Conservation (phyloP, 2,888 invertebrate species). For the Celastrina argiolus region DNA sequence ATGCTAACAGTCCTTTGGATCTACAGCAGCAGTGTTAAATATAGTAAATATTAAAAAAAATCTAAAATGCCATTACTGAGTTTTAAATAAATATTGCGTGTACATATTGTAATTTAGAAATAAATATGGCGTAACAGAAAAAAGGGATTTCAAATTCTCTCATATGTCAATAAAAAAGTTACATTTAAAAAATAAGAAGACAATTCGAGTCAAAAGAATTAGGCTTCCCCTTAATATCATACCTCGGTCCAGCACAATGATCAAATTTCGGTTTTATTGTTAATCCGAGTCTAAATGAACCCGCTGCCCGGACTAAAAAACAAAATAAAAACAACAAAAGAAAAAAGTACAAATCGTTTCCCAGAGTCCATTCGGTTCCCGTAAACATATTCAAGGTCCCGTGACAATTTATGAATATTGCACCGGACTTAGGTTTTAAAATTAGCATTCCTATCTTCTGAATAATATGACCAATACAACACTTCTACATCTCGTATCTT, state of each 20-base stretch:
- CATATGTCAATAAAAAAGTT: too few relatives aligned
- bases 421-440: slow-evolving; percentile 24
- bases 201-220: not conserved
- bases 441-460: slow-evolving; percentile 20
- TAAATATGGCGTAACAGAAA: too few relatives aligned
- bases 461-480: not conserved
- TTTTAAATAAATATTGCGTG: too few relatives aligned
- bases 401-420: slow-evolving; percentile 33
- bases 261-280: slow-evolving; percentile 79
- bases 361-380: slow-evolving; percentile 48
- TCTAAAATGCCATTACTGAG: too few relatives aligned
- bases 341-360: slow-evolving; percentile 48
- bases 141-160: too few relatives aligned
- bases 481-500: too few relatives aligned
- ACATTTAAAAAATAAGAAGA: too few relatives aligned
- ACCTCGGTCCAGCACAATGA: slow-evolving; percentile 62
- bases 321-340: slow-evolving; percentile 45
- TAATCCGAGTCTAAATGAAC: slow-evolving; percentile 68
- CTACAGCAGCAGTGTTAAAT: too few relatives aligned
- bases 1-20: too few relatives aligned
- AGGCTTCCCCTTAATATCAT: slow-evolving; percentile 56
- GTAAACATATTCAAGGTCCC: slow-evolving; percentile 34
- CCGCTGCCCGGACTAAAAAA: slow-evolving; percentile 46
- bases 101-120: too few relatives aligned
- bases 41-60: too few relatives aligned